Evolutionary conservation across 2,888 invertebrate species (phyloP), one percentile per base, ranked within the genome.

Genomic region (Amblyjoppa fuscipennis): DNA sequence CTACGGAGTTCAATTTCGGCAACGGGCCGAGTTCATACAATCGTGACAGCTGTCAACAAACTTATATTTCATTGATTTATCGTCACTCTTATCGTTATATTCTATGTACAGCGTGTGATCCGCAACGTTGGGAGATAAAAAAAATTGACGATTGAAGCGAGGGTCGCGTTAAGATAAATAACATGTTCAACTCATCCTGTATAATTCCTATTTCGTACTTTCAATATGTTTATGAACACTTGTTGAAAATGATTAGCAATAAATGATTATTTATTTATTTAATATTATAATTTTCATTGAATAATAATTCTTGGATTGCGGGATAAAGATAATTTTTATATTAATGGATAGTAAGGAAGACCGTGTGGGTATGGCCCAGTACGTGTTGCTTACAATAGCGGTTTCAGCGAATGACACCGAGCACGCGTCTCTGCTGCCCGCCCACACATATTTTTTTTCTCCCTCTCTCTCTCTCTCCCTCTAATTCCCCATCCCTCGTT

Each of bases 301-400:
- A 83, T 59, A 1, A 11, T 49, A 49, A 49, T 4, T 16, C 16
- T 16, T 49, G 45, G 45, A 11, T 41, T 41, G 28, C 45, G 69
- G 20, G 45, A 13, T 6, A 31, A 61, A 56, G 77, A 28, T 49
- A 80, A 77, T 71, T 41, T 49, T 7, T 66, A 59, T 56, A 75
- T 80, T 66, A 73, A 83, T 76, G 68, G 49, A 76, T 34, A 41
- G 78, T 16, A 78, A 70, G 77, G 81, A 59, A 31, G 74, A 83
- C 38, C 25, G 84, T 77, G 86, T 81, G 81, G 86, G 84, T 79
- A 80, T 74, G 77, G 86, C 51, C 79, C 84, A 85, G 88, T 89
- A 90, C 89, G 91, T 66, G 38, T 76, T 91, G 92, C 64, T 92
- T 91, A 91, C 92, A 92, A 92, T 90, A 91, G 90, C 89, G 88